Percentiles rank a stretch among this genome's conserved stretches.
These are phyloP conservation scores for Harpagifer antarcticus DNA, from an alignment of 2,797 vertebrate genomes.

Conservation along the genomic window DNA sequence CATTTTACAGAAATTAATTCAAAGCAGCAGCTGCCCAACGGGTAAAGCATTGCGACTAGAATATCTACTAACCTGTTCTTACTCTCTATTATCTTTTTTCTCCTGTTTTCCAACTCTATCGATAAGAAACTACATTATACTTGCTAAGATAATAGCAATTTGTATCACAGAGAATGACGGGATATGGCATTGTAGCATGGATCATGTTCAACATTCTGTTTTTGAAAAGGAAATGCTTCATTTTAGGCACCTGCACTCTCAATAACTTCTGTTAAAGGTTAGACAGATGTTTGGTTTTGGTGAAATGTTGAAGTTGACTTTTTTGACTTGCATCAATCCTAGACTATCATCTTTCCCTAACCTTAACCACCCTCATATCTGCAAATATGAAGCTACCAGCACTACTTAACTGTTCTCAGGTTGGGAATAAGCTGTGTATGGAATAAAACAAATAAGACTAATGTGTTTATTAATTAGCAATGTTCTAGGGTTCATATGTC, in stretches of 20 bases:
- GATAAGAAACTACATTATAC: neutral
- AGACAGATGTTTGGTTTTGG: neutral
- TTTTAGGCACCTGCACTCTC: neutral
- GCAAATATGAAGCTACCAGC: neutral
- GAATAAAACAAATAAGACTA: neutral
- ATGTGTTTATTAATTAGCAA: neutral
- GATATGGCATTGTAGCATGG: neutral
- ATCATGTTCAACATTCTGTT: neutral
- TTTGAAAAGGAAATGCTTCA: too few species aligned
- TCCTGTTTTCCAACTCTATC: neutral
- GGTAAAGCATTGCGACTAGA: slow-evolving; percentile 26
- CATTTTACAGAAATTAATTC: slow-evolving; percentile 33
- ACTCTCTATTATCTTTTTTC: neutral
- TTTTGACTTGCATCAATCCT: neutral
- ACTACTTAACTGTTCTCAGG: neutral
- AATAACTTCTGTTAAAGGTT: neutral
- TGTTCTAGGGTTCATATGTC: too few species aligned
- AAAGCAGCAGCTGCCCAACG: slow-evolving; percentile 42
- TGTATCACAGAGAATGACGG: neutral
- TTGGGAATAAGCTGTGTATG: too few species aligned
- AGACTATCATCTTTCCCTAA: neutral
- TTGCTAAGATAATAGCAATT: neutral
- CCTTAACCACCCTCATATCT: neutral
- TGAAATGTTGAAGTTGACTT: neutral
- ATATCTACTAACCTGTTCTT: slow-evolving; percentile 21